Base-by-base conservation (phyloP, 2,888 invertebrate species). In the Antheraea assamensis region DNA sequence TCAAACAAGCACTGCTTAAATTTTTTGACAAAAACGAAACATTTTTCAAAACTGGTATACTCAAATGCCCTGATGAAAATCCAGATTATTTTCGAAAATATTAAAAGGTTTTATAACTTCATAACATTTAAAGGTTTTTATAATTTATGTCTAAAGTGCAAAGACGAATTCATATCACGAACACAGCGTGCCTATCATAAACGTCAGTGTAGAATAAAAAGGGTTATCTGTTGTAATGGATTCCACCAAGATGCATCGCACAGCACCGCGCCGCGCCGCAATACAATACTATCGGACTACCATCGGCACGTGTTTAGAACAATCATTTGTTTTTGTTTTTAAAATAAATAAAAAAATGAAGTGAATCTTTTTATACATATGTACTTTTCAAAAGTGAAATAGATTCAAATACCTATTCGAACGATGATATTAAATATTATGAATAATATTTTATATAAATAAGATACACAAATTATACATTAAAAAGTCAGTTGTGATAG, bases 201-300 rank as follows among this genome's bases (percentile, higher is more conserved):
- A 68, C 68, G 68, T 35, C 68, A 68, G 58, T 55, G 70, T 68
- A 31, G 47, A 35, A n/a, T 61, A 30, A 79, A 82, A 81, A 81
- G 81, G 76, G 76, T 71, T 74, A 27, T 61, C 61, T 27, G 74
- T 78, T 75, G 74, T 80, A 72, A 74, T 77, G 71, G 75, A 77
- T 78, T 76, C 77, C 78, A 77, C 35, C 75, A 31, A 74, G 76
- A 74, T 75, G 52, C 73, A 75, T 73, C 76, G 71, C 71, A 76
- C 68, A 75, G 47, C 73, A 76, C 68, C 75, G 47, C 73, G 76
- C 75, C 75, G 52, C 73, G 75, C 74, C 76, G 71, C 71, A 74
- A 75, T 74, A 90, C 90, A 91, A 92, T 92, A 89, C 90, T 92
- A 93, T 93, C 93, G 78, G n/a, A 66, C 31, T 78, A 84, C 86